Evolutionary conservation across 1,140 invertebrate species (phyloP), one percentile per base, ranked within the genome.

Genomic region (Drosophila nasuta): DNA sequence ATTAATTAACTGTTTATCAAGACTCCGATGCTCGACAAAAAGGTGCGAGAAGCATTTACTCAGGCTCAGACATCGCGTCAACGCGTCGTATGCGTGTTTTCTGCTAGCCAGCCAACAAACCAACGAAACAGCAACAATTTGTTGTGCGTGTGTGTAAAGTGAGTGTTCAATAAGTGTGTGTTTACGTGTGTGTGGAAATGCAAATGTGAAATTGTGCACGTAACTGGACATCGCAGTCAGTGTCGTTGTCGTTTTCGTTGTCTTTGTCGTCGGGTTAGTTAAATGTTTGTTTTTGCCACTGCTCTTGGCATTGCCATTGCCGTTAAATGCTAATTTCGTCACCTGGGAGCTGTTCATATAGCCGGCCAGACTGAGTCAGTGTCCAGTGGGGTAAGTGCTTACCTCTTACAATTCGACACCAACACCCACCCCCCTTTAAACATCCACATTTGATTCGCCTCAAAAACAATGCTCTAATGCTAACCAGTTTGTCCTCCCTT

Each of bases 291-390:
- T 64, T 28, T 45, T 59, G 41, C 54, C 33, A 57, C n/a, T 11
- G 20, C 41, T 25, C 35, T 51, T 78, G 82, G 43, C 76, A 82
- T 73, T 82, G 82, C 57, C 79, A 86, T 88, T 88, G 76, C 75
- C 73, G 74, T 74, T 88, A 70, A 75, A 70, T 75, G 83, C 43
- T 78, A 76, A 78, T 78, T 78, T 70, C 52, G 68, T 54, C 79
- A 70, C 77, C 57, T 67, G 66, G 71, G 76, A 62, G 8, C 66
- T 13, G 65, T 41, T 66, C 66, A 41, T 57, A 20, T 65, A 43
- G 33, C 66, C 67, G 45, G 63, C 70, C 49, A 71, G 51, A 64
- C 68, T 58, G 70, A 45, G 25, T 57, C 13, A 10, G 51, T 51
- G 30, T 45, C 38, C 5, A 46, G 59, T 30, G 33, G 45, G 65